These are phyloP conservation scores for Aricia agestis DNA, from an alignment of 1,140 invertebrate genomes.

Conservation along the genomic window DNA sequence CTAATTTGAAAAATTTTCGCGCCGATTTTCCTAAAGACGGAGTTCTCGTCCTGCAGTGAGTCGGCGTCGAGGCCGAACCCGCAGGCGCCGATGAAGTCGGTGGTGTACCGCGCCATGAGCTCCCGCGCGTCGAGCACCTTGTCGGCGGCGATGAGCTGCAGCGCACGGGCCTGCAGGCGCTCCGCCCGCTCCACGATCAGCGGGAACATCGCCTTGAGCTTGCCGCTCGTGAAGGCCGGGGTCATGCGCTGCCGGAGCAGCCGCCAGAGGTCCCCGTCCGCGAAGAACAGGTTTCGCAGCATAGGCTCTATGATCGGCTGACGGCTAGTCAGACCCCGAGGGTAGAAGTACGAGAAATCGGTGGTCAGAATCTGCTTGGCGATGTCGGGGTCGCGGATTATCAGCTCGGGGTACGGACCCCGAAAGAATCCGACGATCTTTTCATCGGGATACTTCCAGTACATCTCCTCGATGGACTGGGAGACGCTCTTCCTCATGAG, in stretches of 20 bases:
- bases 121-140: slow-evolving; percentile 58
- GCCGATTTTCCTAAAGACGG: slow-evolving; percentile 54
- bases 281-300: slow-evolving; percentile 44
- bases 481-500: slow-evolving; percentile 34
- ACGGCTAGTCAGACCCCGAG: slow-evolving; percentile 34
- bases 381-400: slow-evolving; percentile 76
- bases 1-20: slow-evolving; percentile 50
- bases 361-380: slow-evolving; percentile 75
- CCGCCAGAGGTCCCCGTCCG: slow-evolving; percentile 72
- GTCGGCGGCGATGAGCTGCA: slow-evolving; percentile 26
- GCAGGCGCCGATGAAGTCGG: slow-evolving; percentile 74
- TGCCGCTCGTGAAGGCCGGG: slow-evolving; percentile 77
- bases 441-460: slow-evolving; percentile 41
- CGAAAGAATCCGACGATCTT: slow-evolving; percentile 43
- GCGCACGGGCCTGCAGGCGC: slow-evolving; percentile 40
- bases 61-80: slow-evolving; percentile 62
- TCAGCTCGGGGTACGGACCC: slow-evolving; percentile 56
- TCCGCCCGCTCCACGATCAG: slow-evolving; percentile 55
- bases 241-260: slow-evolving; percentile 74
- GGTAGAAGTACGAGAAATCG: slow-evolving; percentile 76
- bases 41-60: slow-evolving; percentile 54
- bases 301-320: slow-evolving; percentile 49
- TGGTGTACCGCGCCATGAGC: slow-evolving; percentile 65
- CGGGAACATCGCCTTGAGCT: slow-evolving; percentile 76
- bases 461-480: slow-evolving; percentile 38